Conservation (phyloP, 2,113 vertebrate species). For the Pithys albifrons region DNA sequence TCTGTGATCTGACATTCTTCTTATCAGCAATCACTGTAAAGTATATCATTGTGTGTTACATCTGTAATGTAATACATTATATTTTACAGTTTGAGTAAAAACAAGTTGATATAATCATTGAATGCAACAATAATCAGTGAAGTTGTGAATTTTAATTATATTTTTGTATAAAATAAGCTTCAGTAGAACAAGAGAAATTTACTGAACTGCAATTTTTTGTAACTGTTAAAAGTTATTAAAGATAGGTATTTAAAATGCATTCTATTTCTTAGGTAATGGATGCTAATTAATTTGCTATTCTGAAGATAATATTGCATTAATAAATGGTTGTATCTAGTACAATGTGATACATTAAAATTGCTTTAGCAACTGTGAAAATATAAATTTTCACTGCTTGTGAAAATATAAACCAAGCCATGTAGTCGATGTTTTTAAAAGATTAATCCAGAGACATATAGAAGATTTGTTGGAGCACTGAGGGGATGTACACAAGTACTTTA, state of each 20-base stretch:
- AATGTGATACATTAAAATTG: neutral
- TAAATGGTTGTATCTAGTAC: neutral
- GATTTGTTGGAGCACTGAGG: neutral
- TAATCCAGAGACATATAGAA: neutral
- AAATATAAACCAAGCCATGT: neutral
- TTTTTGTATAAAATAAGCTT: neutral
- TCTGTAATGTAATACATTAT: neutral
- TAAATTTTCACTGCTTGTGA: neutral
- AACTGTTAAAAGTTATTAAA: neutral
- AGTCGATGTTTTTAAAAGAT: neutral
- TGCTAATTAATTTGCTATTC: neutral
- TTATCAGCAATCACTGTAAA: neutral
- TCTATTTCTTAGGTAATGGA: neutral
- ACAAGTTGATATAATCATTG: neutral
- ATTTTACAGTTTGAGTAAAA: neutral
- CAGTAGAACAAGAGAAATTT: neutral
- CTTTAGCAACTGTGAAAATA: neutral
- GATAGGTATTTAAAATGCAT: neutral
- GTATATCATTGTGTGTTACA: accelerated
- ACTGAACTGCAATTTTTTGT: neutral
- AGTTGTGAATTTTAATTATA: neutral
- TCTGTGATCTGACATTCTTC: neutral
- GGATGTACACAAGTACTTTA: neutral
- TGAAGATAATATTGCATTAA: neutral
- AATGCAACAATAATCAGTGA: neutral